Conservation (phyloP, 1,140 invertebrate genomes). For the Sminthurides bifidus region DNA sequence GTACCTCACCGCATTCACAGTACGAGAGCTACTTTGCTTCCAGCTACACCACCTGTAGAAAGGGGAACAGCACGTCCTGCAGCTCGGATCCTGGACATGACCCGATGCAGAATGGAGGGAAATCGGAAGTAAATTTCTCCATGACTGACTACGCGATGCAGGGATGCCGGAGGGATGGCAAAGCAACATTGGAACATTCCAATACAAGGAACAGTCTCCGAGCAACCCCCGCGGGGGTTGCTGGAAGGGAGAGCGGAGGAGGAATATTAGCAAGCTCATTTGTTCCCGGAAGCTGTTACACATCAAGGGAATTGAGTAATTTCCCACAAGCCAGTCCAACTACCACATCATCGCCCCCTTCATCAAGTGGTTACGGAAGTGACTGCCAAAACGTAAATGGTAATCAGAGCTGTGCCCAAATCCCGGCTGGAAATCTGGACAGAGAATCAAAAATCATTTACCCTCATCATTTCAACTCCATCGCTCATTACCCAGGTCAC, state of each 20-base stretch:
- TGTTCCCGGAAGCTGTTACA: slow-evolving; percentile 18
- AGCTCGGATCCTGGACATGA: too few relatives aligned
- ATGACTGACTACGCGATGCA: slow-evolving; percentile 5
- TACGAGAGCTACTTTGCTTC: too few relatives aligned
- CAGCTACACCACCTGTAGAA: too few relatives aligned
- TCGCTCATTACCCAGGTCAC: slow-evolving; percentile 33
- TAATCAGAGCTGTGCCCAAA: not conserved
- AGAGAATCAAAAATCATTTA: too few relatives aligned
- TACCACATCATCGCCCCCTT: slow-evolving; percentile 1
- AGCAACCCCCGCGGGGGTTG: too few relatives aligned
- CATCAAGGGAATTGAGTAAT: slow-evolving; percentile 7
- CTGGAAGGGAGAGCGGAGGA: not conserved
- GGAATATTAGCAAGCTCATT: slow-evolving; percentile 3
- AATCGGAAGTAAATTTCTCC: slow-evolving; percentile 24
- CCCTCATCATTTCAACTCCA: not conserved
- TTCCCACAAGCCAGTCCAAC: slow-evolving; percentile 8
- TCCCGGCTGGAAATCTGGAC: too few relatives aligned
- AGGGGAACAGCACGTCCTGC: too few relatives aligned
- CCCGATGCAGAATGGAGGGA: slow-evolving; percentile 9
- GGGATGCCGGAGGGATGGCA: slow-evolving; percentile 3
- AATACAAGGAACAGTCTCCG: not conserved
- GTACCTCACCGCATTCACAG: too few relatives aligned
- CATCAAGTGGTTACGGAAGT: slow-evolving; percentile 19
- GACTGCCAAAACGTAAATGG: slow-evolving; percentile 19
- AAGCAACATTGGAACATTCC: too few relatives aligned